Conservation (phyloP, 2,888 invertebrate genomes). For the Oscheius sp. region DNA sequence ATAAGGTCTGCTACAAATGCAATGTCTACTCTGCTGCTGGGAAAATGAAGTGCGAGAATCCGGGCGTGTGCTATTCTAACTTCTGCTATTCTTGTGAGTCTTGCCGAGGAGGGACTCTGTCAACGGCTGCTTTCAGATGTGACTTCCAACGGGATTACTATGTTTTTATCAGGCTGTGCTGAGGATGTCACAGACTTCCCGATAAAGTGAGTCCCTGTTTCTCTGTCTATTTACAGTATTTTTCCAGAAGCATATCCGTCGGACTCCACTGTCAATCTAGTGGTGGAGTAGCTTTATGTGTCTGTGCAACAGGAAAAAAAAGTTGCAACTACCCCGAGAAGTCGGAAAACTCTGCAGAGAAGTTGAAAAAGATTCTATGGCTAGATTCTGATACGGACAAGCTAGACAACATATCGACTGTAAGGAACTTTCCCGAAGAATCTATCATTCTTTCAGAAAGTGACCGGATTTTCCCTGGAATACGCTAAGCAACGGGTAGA, state of each 20-base stretch:
- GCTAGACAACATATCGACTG: constrained; percentile 19
- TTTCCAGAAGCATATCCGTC: constrained; percentile 39
- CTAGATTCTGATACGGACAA: not conserved
- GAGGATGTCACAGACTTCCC: constrained; percentile 49
- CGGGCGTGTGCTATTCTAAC: constrained; percentile 29
- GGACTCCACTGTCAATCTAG: constrained; percentile 45
- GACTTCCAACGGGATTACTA: constrained; percentile 46
- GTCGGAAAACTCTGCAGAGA: not conserved
- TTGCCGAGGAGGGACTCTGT: not conserved
- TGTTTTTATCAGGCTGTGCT: constrained; percentile 51
- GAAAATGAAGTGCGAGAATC: constrained; percentile 30
- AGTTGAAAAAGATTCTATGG: constrained; percentile 9
- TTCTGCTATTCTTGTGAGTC: constrained; percentile 31
- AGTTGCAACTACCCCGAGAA: constrained; percentile 39
- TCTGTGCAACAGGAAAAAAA: constrained; percentile 40
- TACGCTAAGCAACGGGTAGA: constrained; percentile 50
- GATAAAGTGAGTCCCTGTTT: constrained; percentile 34
- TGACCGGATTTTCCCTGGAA: constrained; percentile 51
- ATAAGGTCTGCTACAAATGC: constrained; percentile 23
- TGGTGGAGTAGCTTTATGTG: constrained; percentile 43
- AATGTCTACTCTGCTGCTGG: constrained; percentile 28
- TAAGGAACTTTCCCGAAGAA: not conserved
- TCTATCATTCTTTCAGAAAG: constrained; percentile 38
- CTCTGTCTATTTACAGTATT: not conserved
- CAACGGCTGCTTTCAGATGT: constrained; percentile 40